phyloP scores from a whole-genome alignment of 1,140 invertebrate species.

The Bombus impatiens region DNA sequence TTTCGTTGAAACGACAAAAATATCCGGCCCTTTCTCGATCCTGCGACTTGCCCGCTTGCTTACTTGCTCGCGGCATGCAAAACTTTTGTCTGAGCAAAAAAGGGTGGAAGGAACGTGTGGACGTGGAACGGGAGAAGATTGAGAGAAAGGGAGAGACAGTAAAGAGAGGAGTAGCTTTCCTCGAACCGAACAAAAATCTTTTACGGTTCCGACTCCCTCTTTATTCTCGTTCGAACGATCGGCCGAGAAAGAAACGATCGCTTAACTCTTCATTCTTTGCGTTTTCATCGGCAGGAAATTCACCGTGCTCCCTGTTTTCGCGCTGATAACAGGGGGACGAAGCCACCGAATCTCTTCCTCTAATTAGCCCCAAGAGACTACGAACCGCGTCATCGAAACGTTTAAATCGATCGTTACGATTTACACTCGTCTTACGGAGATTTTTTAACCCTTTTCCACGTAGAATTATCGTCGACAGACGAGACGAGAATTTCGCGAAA shows the following conservation, averaged over 20 bases:
- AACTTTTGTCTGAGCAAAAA: conserved; percentile 46
- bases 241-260: conserved; percentile 59
- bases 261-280: conserved; percentile 61
- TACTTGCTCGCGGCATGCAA: conserved; percentile 49
- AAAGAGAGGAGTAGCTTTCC: conserved; percentile 24
- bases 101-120: conserved; percentile 43
- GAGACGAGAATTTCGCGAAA: too few relatives aligned
- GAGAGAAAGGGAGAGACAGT: background rate
- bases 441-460: too few relatives aligned
- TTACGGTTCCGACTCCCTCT: conserved; percentile 24
- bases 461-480: too few relatives aligned
- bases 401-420: conserved; percentile 18
- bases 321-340: conserved; percentile 11
- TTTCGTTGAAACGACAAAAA: conserved; percentile 64
- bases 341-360: conserved; percentile 17
- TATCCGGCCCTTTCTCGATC: conserved; percentile 43
- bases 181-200: conserved; percentile 52
- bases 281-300: conserved; percentile 40
- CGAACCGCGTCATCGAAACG: background rate
- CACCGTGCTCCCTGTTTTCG: conserved; percentile 27
- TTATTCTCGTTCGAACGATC: conserved; percentile 50
- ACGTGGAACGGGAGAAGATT: background rate
- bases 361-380: conserved; percentile 45
- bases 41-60: conserved; percentile 7
- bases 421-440: background rate